Evolutionary conservation across 2,888 invertebrate species (phyloP).

Genomic region (Phrixothrix hirtus): DNA sequence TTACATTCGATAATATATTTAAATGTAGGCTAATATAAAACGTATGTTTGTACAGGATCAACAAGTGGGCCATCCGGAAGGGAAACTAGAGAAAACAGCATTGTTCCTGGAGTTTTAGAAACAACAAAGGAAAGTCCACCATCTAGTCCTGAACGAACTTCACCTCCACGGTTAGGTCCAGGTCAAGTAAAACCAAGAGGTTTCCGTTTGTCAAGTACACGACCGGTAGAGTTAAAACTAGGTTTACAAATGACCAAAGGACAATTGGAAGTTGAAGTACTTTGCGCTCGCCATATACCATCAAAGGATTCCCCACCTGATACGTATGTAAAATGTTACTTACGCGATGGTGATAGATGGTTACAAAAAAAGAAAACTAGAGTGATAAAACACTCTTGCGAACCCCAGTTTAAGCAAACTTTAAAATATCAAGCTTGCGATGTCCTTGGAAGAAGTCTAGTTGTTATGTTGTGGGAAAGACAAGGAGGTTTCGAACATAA

Average conservation of each 20-base stretch:
- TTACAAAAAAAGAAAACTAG: constrained; percentile 91
- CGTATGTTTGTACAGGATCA: too few relatives aligned
- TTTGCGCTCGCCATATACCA: constrained; percentile 71
- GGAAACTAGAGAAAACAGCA: constrained; percentile 61
- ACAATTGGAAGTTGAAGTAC: constrained; percentile 85
- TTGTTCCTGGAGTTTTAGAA: constrained; percentile 60
- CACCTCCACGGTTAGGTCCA: constrained; percentile 69
- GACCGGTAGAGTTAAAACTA: constrained; percentile 81
- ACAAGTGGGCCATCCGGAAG: constrained; percentile 51
- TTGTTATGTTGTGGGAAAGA: constrained; percentile 92
- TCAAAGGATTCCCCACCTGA: constrained; percentile 76
- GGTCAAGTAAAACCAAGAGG: constrained; percentile 81
- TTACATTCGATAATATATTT: too few relatives aligned
- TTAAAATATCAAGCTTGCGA: constrained; percentile 83
- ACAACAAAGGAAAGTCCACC: constrained; percentile 61
- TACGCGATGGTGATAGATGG: constrained; percentile 86
- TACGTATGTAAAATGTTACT: constrained; percentile 92
- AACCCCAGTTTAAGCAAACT: constrained; percentile 86
- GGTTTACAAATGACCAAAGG: constrained; percentile 90
- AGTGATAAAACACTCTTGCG: constrained; percentile 77
- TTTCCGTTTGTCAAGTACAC: constrained; percentile 68
- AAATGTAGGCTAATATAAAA: too few relatives aligned
- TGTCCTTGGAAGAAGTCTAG: constrained; percentile 76
- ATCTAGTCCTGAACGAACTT: constrained; percentile 60
- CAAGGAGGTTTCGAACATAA: constrained; percentile 89